These are phyloP conservation scores for Vanacampus margaritifer DNA, from an alignment of 2,113 vertebrate species.

Conservation along the genomic window DNA sequence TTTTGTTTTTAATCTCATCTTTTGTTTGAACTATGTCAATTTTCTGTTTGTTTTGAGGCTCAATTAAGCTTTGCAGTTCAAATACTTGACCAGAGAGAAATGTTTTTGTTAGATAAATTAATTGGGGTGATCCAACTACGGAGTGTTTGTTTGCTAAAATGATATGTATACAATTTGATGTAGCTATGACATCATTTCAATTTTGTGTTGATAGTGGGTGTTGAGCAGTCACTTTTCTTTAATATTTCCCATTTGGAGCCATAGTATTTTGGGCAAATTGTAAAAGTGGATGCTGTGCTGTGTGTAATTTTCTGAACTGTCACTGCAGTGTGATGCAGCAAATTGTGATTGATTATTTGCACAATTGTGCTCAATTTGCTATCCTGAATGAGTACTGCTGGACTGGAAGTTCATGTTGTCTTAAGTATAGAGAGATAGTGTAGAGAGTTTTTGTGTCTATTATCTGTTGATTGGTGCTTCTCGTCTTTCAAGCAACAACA, in stretches of 20 bases:
- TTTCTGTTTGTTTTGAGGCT: conserved; percentile 1
- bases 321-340: not conserved
- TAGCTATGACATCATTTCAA: conserved; percentile 1
- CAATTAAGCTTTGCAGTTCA: not conserved
- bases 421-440: no score
- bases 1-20: not conserved
- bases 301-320: not conserved
- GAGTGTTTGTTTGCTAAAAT: not conserved
- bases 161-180: not conserved
- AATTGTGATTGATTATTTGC: not conserved
- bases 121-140: not conserved
- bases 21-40: not conserved
- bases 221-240: not conserved
- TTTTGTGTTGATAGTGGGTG: not conserved
- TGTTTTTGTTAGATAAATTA: not conserved
- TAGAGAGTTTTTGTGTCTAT: not conserved
- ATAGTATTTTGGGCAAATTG: not conserved
- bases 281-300: not conserved
- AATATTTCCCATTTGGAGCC: conserved; percentile 1
- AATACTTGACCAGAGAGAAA: not conserved
- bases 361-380: not conserved
- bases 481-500: not conserved
- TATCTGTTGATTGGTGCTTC: not conserved
- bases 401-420: not conserved
- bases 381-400: not conserved